These are phyloP conservation scores for Gambelia wislizenii DNA, from an alignment of 2,797 vertebrate genomes.

Conservation along the genomic window DNA sequence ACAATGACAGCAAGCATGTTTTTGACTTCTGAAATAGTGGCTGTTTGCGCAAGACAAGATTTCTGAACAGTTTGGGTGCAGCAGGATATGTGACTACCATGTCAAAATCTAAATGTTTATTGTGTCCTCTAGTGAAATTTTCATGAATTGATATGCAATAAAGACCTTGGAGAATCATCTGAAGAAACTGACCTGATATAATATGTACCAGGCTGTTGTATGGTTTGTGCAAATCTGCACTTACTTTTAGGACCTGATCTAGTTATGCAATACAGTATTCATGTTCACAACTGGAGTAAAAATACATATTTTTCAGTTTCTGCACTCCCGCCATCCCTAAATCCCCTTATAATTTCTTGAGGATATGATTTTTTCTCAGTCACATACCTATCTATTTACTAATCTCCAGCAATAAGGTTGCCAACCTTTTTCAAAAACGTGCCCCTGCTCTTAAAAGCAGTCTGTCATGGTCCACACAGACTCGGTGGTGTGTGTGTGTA, in stretches of 20 bases:
- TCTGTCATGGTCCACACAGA: no score
- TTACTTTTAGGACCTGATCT: background rate
- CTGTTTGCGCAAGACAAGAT: background rate
- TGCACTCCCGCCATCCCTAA: no score
- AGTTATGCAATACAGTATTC: no score
- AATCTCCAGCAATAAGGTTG: background rate
- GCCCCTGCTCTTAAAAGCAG: no score
- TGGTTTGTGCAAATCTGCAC: background rate
- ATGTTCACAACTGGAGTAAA: no score
- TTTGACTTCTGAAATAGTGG: background rate
- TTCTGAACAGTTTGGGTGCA: background rate
- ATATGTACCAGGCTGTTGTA: background rate
- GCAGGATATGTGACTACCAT: background rate
- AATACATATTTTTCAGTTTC: no score
- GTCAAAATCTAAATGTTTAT: background rate
- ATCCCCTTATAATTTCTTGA: background rate
- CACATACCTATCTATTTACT: background rate
- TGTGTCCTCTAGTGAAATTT: slow-evolving; percentile 46
- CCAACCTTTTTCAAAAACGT: background rate
- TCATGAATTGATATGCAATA: background rate
- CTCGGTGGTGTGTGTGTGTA: no score
- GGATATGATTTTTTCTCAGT: background rate
- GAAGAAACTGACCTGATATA: background rate
- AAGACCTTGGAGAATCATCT: background rate
- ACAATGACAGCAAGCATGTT: background rate